Evolutionary conservation across 1,140 invertebrate genomes (phyloP).

Genomic region (Pseudomyrmex flavicornis): DNA sequence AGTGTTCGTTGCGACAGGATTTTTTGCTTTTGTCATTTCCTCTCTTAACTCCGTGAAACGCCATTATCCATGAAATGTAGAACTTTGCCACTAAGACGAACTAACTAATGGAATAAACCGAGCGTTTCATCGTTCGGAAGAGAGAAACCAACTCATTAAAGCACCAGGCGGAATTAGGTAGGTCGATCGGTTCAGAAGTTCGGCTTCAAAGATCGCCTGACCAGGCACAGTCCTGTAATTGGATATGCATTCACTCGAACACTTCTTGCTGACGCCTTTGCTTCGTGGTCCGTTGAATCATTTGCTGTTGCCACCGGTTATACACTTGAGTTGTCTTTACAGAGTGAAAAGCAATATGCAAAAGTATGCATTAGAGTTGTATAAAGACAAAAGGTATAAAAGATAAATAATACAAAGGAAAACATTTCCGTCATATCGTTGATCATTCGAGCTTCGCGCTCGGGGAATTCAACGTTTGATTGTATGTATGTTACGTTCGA

Average conservation of each 20-base stretch:
- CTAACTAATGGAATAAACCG: slow-evolving; percentile 35
- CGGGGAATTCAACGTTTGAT: slow-evolving; percentile 6
- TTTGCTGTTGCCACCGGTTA: slow-evolving; percentile 48
- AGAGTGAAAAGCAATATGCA: slow-evolving; percentile 29
- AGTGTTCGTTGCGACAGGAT: neutral
- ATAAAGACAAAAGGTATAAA: slow-evolving; percentile 4
- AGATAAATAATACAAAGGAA: neutral
- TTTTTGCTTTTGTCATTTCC: neutral
- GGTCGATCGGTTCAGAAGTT: slow-evolving; percentile 58
- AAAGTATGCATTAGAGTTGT: slow-evolving; percentile 23
- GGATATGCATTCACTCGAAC: slow-evolving; percentile 66
- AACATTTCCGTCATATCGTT: neutral
- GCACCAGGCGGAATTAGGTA: slow-evolving; percentile 41
- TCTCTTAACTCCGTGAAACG: neutral
- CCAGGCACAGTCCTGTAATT: slow-evolving; percentile 60
- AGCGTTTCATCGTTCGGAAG: slow-evolving; percentile 25
- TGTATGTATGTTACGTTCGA: neutral
- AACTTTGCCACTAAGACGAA: neutral
- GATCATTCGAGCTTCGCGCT: neutral
- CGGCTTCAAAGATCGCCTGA: slow-evolving; percentile 61
- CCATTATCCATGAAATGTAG: neutral
- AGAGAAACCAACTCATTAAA: slow-evolving; percentile 50
- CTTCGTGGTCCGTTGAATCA: slow-evolving; percentile 40
- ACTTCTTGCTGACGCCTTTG: slow-evolving; percentile 57
- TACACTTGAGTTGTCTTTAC: slow-evolving; percentile 11